Evolutionary conservation across 2,888 invertebrate species (phyloP).

Genomic region (Meloe dianella): DNA sequence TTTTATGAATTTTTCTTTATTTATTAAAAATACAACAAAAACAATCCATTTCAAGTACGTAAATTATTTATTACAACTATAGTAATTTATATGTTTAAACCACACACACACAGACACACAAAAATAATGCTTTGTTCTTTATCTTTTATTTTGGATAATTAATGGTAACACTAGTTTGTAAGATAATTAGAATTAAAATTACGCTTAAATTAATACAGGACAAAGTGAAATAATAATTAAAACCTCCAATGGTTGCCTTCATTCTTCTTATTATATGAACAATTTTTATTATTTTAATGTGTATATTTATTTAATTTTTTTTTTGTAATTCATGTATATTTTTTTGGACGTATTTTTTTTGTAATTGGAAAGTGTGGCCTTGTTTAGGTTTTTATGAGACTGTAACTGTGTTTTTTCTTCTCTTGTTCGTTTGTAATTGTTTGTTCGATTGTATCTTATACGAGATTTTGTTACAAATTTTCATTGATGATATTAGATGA

Average conservation of each 20-base stretch:
- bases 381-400: slow-evolving; percentile 25
- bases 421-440: slow-evolving; percentile 21
- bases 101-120: not conserved
- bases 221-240: slow-evolving; percentile 22
- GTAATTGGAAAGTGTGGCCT: slow-evolving; percentile 32
- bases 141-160: no score
- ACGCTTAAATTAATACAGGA: slow-evolving; percentile 17
- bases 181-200: slow-evolving; percentile 11
- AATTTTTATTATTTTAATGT: slow-evolving; percentile 34
- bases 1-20: not conserved
- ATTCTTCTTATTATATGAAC: no score
- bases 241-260: slow-evolving; percentile 39
- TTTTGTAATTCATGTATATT: slow-evolving; percentile 26
- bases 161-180: not conserved
- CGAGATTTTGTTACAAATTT: slow-evolving; percentile 16
- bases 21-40: not conserved
- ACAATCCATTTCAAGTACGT: not conserved
- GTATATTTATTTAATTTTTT: slow-evolving; percentile 32
- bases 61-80: not conserved
- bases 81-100: not conserved
- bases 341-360: slow-evolving; percentile 31
- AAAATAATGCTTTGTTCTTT: not conserved
- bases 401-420: not conserved
- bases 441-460: slow-evolving; percentile 15
- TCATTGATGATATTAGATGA: slow-evolving; percentile 39